phyloP scores from a whole-genome alignment of 2,113 vertebrate species.

The Lynx canadensis region DNA sequence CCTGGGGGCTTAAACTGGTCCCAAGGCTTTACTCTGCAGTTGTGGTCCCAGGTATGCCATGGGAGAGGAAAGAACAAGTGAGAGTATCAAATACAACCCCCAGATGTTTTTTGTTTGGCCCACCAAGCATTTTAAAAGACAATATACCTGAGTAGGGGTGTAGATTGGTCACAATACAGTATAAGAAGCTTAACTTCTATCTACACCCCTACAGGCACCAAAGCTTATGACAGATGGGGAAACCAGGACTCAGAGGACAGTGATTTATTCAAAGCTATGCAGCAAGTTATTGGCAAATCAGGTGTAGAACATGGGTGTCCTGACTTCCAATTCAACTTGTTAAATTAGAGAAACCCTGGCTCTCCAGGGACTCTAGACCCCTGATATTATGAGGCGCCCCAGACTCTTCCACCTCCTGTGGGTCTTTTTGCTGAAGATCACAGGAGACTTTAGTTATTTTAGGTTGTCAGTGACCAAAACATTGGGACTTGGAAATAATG shows the following conservation, averaged over 20 bases:
- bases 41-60: not conserved
- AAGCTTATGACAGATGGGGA: not conserved
- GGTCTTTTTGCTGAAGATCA: not conserved
- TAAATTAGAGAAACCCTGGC: not conserved
- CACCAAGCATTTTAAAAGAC: constrained; percentile 3
- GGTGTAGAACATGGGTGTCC: not conserved
- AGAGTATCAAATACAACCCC: not conserved
- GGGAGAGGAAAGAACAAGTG: not conserved
- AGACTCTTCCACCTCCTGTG: not conserved
- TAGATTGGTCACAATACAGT: not conserved
- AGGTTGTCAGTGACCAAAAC: not conserved
- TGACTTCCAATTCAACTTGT: not conserved
- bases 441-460: not conserved
- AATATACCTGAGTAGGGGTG: not conserved
- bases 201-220: not conserved
- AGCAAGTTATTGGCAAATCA: not conserved
- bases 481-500: not conserved
- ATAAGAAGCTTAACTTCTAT: not conserved
- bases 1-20: not conserved
- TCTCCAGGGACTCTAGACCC: not conserved
- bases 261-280: not conserved
- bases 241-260: not conserved
- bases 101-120: not conserved
- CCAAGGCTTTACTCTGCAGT: not conserved
- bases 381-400: not conserved